A percentile compares a stretch with the other conserved stretches of the same genome.
phyloP scores from a whole-genome alignment of 2,888 invertebrate genomes.

The Lysandra coridon region DNA sequence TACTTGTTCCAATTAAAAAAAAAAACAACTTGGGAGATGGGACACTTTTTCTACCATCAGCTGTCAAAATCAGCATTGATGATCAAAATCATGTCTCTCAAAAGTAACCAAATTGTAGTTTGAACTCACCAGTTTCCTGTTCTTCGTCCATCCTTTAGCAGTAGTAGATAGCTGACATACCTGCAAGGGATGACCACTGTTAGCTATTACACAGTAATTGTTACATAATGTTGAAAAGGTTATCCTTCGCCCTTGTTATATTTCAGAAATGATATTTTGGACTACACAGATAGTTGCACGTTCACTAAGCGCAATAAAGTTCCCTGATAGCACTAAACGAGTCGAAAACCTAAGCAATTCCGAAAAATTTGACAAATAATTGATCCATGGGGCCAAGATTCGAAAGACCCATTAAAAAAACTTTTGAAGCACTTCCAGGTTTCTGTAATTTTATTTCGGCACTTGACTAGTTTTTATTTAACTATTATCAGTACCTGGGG shows the following conservation, averaged over 20 bases:
- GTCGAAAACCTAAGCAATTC: not conserved
- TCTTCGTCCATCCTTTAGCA: constrained; percentile 87
- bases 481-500: constrained; percentile 83
- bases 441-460: constrained; percentile 35
- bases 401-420: not conserved
- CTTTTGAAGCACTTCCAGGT: constrained; percentile 31
- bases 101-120: constrained; percentile 26
- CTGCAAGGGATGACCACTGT: constrained; percentile 79
- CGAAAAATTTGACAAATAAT: constrained; percentile 16
- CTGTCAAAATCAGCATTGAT: constrained; percentile 16
- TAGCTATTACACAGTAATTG: constrained; percentile 64
- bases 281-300: not conserved
- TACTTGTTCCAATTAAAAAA: not conserved
- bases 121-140: constrained; percentile 87
- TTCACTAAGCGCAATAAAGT: not conserved
- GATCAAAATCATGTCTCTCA: not conserved
- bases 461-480: constrained; percentile 49
- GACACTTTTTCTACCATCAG: not conserved
- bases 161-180: constrained; percentile 87
- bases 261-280: constrained; percentile 38
- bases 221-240: constrained; percentile 78
- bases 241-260: constrained; percentile 62
- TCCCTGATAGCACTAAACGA: not conserved
- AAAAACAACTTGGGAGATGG: not conserved
- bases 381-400: not conserved